Evolutionary conservation across 2,888 invertebrate species (phyloP).

Genomic region (Melitaea athalia): DNA sequence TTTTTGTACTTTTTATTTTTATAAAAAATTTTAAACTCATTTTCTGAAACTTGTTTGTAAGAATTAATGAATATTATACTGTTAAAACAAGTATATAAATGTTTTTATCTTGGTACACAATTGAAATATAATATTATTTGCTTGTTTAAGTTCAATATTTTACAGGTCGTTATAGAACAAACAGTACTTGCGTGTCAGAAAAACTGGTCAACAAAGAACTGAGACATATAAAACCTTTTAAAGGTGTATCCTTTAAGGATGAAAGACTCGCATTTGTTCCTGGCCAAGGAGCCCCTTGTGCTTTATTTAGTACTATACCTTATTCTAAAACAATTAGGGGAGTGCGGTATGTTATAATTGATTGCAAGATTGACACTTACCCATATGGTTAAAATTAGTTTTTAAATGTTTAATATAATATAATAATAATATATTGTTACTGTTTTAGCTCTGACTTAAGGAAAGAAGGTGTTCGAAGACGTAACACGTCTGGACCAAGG

Average conservation of each 20-base stretch:
- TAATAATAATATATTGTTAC: not conserved
- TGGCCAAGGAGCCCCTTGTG: constrained; percentile 89
- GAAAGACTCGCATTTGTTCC: constrained; percentile 92
- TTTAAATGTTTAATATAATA: not conserved
- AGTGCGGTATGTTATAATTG: constrained; percentile 76
- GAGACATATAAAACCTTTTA: constrained; percentile 82
- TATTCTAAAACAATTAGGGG: constrained; percentile 87
- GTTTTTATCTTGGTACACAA: no score
- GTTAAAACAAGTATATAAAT: no score
- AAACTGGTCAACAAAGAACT: constrained; percentile 82
- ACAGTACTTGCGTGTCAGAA: constrained; percentile 80
- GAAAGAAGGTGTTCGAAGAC: constrained; percentile 88
- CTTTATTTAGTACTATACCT: constrained; percentile 93
- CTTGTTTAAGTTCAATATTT: constrained; percentile 29
- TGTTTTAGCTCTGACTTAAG: constrained; percentile 82
- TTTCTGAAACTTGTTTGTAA: no score
- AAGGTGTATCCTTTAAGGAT: constrained; percentile 87
- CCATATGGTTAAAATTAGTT: not conserved
- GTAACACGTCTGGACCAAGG: constrained; percentile 91
- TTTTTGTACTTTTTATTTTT: no score
- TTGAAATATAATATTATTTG: constrained; percentile 12
- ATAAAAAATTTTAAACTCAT: no score
- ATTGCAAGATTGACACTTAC: not conserved
- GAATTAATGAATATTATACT: no score
- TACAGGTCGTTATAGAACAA: constrained; percentile 77